These are phyloP conservation scores for Dasysyrphus tricinctus DNA, from an alignment of 2,888 invertebrate species.

Conservation along the genomic window DNA sequence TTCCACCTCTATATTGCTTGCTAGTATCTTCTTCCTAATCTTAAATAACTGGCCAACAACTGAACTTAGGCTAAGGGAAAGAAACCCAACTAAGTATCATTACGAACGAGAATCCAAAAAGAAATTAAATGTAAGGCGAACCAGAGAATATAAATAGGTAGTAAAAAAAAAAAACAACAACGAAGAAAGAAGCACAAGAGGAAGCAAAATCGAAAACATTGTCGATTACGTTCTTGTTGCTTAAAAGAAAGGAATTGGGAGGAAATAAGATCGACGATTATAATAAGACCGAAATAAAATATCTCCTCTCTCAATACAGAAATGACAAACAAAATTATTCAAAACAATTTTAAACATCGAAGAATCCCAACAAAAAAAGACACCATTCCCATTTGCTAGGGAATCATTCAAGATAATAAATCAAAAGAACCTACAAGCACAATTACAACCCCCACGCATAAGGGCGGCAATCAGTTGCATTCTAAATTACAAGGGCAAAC, in stretches of 20 bases:
- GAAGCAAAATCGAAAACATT: conserved; percentile 53
- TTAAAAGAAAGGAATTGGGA: conserved; percentile 21
- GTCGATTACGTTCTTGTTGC: conserved; percentile 35
- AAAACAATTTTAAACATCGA: conserved; percentile 12
- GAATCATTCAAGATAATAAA: conserved; percentile 8
- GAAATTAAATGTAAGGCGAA: conserved; percentile 60
- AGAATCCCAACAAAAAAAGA: not conserved
- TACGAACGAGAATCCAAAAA: conserved; percentile 59
- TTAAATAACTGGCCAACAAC: conserved; percentile 74
- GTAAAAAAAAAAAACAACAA: conserved; percentile 36
- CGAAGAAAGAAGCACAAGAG: conserved; percentile 38
- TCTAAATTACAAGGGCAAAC: conserved; percentile 25
- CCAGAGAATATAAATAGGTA: conserved; percentile 9
- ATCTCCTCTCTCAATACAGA: not conserved
- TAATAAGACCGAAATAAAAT: conserved; percentile 10
- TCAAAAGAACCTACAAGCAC: not conserved
- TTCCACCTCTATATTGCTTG: conserved; percentile 38
- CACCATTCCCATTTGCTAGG: not conserved
- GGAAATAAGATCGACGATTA: conserved; percentile 39
- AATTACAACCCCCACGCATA: conserved; percentile 21
- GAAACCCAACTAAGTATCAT: conserved; percentile 67
- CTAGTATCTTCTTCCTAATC: conserved; percentile 66
- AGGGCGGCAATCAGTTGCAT: conserved; percentile 40
- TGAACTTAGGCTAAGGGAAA: conserved; percentile 67
- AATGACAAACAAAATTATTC: not conserved